Percentiles rank a stretch among this genome's conserved stretches.
Evolutionary conservation across 1,140 invertebrate species (phyloP).

Genomic region (Aphelenchoides fujianensis): DNA sequence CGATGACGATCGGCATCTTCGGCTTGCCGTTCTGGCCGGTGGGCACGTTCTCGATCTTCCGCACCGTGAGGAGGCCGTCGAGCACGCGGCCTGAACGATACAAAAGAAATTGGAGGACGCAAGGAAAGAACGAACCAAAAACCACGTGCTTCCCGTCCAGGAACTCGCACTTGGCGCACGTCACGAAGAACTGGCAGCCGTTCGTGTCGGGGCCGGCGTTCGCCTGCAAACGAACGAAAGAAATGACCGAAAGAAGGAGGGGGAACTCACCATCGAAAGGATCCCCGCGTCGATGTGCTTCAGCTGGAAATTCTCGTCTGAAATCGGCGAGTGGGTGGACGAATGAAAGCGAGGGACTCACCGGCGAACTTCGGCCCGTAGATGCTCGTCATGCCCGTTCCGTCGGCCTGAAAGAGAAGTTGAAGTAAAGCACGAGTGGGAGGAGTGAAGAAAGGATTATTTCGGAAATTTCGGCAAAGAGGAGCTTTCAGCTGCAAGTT

Average conservation of each 20-base stretch:
- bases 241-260: no score
- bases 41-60: conserved; percentile 97
- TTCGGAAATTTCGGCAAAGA: no score
- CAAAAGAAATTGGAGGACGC: conserved; percentile 31
- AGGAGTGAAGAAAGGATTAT: no score
- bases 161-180: conserved; percentile 66
- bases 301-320: conserved; percentile 91
- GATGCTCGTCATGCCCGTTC: conserved; percentile 93
- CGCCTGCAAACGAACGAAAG: no score
- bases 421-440: no score
- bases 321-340: no score
- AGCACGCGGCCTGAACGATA: conserved; percentile 76
- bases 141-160: conserved; percentile 97
- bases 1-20: conserved; percentile 68
- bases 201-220: conserved; percentile 98
- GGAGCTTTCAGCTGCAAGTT: no score
- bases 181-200: conserved; percentile 91
- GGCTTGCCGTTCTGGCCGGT: conserved; percentile 98
- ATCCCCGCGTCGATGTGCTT: conserved; percentile 91
- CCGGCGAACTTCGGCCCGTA: conserved; percentile 90
- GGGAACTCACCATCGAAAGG: no score
- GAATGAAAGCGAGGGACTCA: no score
- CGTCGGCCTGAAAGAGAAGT: no score
- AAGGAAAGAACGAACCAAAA: conserved; percentile 72
- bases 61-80: conserved; percentile 86